phyloP scores from a whole-genome alignment of 2,797 vertebrate genomes.

The Eulemur albifrons region DNA sequence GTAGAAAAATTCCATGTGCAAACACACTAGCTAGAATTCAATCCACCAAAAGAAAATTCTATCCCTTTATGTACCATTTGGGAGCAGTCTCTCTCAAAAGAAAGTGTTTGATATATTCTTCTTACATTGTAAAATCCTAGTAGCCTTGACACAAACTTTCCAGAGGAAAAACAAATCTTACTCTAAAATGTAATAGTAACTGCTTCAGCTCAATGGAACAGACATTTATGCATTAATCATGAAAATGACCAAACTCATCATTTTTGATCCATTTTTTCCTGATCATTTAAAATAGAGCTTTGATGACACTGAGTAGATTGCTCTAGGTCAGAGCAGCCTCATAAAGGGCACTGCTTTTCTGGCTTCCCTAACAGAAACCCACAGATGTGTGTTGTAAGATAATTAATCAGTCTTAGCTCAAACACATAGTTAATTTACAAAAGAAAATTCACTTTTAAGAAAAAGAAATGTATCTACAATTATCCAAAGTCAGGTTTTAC shows the following conservation, averaged over 20 bases:
- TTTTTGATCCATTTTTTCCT: background rate
- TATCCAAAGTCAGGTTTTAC: background rate
- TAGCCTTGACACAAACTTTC: background rate
- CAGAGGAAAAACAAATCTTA: background rate
- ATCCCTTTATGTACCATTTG: background rate
- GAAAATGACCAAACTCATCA: background rate
- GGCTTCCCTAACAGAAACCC: background rate
- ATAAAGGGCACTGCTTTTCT: background rate
- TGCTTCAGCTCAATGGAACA: background rate
- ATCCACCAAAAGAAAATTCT: background rate
- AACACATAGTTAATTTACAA: background rate
- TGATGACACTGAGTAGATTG: background rate
- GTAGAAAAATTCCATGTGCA: background rate
- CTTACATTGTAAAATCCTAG: constrained; percentile 20
- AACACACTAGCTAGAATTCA: constrained; percentile 3
- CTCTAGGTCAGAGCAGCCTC: background rate
- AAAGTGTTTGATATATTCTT: background rate
- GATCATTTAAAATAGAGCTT: constrained; percentile 23
- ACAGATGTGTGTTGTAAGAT: background rate
- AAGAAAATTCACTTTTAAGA: background rate
- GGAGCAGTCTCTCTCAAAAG: background rate
- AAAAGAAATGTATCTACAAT: background rate
- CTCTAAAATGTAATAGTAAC: constrained; percentile 2
- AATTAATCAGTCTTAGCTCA: background rate
- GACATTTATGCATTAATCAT: background rate